A percentile compares a stretch with the other conserved stretches of the same genome.
These are phyloP conservation scores for Casuarius casuarius DNA, from an alignment of 2,113 vertebrate genomes.

Conservation along the genomic window DNA sequence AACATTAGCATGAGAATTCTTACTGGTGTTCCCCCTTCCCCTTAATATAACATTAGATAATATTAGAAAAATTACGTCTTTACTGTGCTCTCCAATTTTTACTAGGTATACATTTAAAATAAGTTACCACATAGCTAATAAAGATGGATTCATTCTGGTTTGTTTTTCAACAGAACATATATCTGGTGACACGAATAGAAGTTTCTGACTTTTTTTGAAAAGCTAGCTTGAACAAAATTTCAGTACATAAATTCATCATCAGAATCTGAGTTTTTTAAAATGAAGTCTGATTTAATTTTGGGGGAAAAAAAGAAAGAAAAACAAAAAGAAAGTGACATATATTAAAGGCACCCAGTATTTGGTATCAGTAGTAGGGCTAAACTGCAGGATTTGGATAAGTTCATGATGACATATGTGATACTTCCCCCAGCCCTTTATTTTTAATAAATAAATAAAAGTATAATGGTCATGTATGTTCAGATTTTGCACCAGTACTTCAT, in stretches of 20 bases:
- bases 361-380: fast-evolving
- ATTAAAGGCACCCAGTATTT: background rate
- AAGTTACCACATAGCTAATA: background rate
- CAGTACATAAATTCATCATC: background rate
- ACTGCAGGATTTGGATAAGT: background rate
- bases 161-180: background rate
- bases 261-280: background rate
- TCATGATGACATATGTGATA: background rate
- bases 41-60: background rate
- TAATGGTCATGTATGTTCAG: background rate
- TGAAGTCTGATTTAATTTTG: background rate
- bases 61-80: background rate
- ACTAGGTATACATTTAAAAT: background rate
- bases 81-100: background rate
- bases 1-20: background rate
- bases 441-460: background rate
- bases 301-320: too few relatives aligned
- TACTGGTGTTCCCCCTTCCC: background rate
- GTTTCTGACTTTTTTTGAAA: background rate
- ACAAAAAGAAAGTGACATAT: background rate
- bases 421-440: fast-evolving
- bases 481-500: background rate
- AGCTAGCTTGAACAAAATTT: background rate
- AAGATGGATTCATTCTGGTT: background rate
- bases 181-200: background rate